Base-by-base conservation (phyloP, 2,888 invertebrate species). In the Folsomia manolachei region DNA sequence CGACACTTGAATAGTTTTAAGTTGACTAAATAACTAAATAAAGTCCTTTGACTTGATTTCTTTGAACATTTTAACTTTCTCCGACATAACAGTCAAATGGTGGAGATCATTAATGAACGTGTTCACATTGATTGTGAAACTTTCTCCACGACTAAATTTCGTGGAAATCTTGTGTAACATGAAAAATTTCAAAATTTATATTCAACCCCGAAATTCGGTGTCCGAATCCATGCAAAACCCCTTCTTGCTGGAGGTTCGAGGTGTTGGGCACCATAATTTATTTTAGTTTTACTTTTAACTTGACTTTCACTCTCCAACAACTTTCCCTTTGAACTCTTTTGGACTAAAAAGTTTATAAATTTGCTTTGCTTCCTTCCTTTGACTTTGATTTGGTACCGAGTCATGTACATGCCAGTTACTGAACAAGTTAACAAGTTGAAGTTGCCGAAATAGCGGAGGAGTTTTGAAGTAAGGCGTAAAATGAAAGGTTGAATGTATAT, bases 281-380 rank as follows among this genome's bases (percentile, higher is more conserved):
- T 56, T 56, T 56, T 21, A 56, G 11, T 56, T 56, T 56, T 21
- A 56, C 56, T 56, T 56, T 56, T 56, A 56, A 56, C 56, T 56
- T 56, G 21, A 56, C 56, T 56, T 56, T 56, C 56, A 56, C 56
- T 21, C 56, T 56, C 56, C 56, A 56, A 56, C 39, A 39, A 56
- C 56, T 56, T 56, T 56, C 56, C 21, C 56, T 56, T 56, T 56
- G 56, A 56, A 7, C 56, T 7, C 56, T 39, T 39, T 39, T 39
- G 7, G 14, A 39, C 39, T 39, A 9, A 39, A 39, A 39, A 4
- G 4, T 39, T 39, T 9, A 9, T 9, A 39, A 39, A 39, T 39
- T 39, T 39, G 39, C 39, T 39, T 39, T 39, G 39, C 39, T 39
- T 39, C 14, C 39, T 39, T 14, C 39, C 39, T 39, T 39, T 39